Evolutionary conservation across 2,888 invertebrate species (phyloP).

Genomic region (Alsophila aescularia): DNA sequence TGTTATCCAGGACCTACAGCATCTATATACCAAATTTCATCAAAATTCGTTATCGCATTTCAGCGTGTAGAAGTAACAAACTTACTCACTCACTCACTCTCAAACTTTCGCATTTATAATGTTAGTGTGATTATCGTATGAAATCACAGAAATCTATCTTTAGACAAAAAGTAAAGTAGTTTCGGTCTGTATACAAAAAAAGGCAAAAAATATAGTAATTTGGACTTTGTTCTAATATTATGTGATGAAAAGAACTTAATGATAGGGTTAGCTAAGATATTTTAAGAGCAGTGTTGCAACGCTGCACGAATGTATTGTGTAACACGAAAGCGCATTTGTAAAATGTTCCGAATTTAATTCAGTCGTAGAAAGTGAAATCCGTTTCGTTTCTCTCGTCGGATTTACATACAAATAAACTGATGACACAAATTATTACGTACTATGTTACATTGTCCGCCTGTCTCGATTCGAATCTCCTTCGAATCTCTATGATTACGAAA

Average conservation of each 20-base stretch:
- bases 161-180: not conserved
- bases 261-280: constrained; percentile 46
- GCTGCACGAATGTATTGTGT: constrained; percentile 39
- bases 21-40: too few relatives aligned
- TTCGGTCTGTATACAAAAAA: not conserved
- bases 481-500: too few relatives aligned
- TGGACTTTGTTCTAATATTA: constrained; percentile 26
- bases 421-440: constrained; percentile 19
- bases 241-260: constrained; percentile 53
- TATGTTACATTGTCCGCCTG: not conserved
- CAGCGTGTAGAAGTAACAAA: too few relatives aligned
- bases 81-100: too few relatives aligned
- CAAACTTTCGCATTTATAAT: too few relatives aligned
- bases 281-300: constrained; percentile 48
- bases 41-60: too few relatives aligned
- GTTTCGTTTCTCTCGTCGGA: constrained; percentile 28
- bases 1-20: too few relatives aligned
- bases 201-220: not conserved
- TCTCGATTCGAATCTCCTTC: too few relatives aligned
- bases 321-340: constrained; percentile 59
- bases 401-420: constrained; percentile 26
- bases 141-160: too few relatives aligned
- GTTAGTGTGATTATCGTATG: too few relatives aligned
- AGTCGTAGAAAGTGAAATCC: constrained; percentile 51
- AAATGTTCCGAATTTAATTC: constrained; percentile 49